Base-by-base conservation (phyloP, 2,113 vertebrate species). In the Thinocorus orbignyianus region DNA sequence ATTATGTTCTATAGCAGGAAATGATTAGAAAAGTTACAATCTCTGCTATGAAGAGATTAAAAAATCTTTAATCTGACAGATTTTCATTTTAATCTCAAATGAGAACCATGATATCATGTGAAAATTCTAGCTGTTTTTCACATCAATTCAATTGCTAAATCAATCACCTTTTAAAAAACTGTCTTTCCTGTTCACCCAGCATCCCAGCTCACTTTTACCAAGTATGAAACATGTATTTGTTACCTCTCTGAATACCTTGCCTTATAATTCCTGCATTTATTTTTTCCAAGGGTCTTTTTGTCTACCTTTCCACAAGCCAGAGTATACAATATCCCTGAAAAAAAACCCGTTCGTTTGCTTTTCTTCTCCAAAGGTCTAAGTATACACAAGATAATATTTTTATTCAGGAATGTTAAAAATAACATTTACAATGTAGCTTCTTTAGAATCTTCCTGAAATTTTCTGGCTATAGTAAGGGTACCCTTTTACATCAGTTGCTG, bases 31-130 rank as follows among this genome's bases (percentile, higher is more conserved):
- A 89, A 90, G n/a, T 93, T 95, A 46, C 25, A 71, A 68, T 88
- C 64, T 77, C 37, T 68, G 46, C 42, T 83, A 64, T 55, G 76
- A 92, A 83, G 24, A 74, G 79, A 90, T 95, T 90, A 51, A 93
- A 96, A 73, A 68, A 66, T 54, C 19, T 62, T 92, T 86, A 78
- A 92, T 94, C 76, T 90, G 71, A 41, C 24, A 92, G 65, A 80
- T 84, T 93, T 94, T 68, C 30, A 64, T 90, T 92, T 90, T 86
- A 86, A 95, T 92, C 82, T 92, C 48, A 86, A 66, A 73, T 74
- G 46, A 88, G 51, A 46, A 76, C 11, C 61, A 37, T 44, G 31
- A 51, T 64, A 82, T 64, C 68, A 15, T 28, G 37, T 49, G 20
- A 28, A 73, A 60, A 70, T 84, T 84, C 33, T 64, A 62, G 8